Conservation (phyloP, 2,113 vertebrate species). For the Hypomesus transpacificus region DNA sequence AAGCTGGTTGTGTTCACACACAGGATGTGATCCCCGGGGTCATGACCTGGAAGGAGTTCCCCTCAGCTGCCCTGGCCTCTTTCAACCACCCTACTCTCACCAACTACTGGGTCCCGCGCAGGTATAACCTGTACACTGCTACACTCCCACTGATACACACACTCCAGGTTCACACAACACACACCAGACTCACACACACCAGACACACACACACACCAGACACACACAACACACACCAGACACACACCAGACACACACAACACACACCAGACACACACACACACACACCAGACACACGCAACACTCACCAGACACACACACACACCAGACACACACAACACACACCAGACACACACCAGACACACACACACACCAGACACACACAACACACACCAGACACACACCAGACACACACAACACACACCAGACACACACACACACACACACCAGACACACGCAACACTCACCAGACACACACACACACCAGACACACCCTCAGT, state of each 20-base stretch:
- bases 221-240: no score
- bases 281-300: no score
- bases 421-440: neutral
- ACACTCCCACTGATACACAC: neutral
- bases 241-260: no score
- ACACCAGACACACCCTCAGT: neutral
- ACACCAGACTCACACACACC: neutral
- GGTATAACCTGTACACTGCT: constrained; percentile 65
- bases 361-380: no score
- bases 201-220: no score
- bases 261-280: no score
- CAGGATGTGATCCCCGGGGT: constrained; percentile 80
- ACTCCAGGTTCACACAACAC: neutral
- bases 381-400: no score
- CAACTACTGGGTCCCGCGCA: constrained; percentile 31
- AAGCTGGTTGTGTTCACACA: neutral
- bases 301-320: neutral
- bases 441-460: no score
- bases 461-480: neutral
- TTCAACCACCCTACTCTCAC: constrained; percentile 38
- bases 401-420: neutral
- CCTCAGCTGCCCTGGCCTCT: constrained; percentile 51
- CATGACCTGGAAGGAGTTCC: constrained; percentile 81
- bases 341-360: neutral
- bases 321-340: neutral